Base-by-base conservation (phyloP, 2,888 invertebrate species). In the Meteorus colon region DNA sequence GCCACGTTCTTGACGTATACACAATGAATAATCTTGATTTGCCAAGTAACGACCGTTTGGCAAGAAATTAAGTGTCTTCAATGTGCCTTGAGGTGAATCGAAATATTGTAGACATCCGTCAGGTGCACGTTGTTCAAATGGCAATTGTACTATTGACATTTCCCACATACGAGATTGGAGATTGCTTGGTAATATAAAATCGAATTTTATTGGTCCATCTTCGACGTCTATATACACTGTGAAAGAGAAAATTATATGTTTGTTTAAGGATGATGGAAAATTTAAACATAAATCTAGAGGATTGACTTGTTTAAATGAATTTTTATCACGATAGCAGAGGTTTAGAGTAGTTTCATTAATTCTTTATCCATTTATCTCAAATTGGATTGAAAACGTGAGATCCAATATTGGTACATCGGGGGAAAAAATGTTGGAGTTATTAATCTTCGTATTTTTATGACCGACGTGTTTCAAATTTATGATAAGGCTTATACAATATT, bases 41-140 rank as follows among this genome's bases (percentile, higher is more conserved):
- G 96, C 94, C 34, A 96, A 90, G 85, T 96, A 95, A 0, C 96
- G 92, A 0, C 96, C 96, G 84, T 96, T 96, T 34, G 94, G 93
- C 0, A 96, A 94, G 86, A 94, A 96, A 89, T 96, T 96, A 89
- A 96, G 94, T 0, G 96, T 95, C 89, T 93, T 93, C 78, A 95
- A 91, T 12, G 91, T 86, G 89, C 95, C 95, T 83, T 92, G 93
- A 3, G 89, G 84, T 10, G 91, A 91, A 0, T 92, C 93, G 84
- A 92, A 93, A 85, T 95, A 96, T 88, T 96, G 96, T 60, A 95
- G 89, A 84, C 96, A 96, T 19, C 94, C 94, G 29, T 93, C 92
- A 0, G 96, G 96, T 0, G 96, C 95, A 1, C 95, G 91, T 83
- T 95, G 92, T 27, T 93, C 94, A 63, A 96, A 94, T 0, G 94